These are phyloP conservation scores for Tachina grossa DNA, from an alignment of 2,888 invertebrate genomes.

Conservation along the genomic window DNA sequence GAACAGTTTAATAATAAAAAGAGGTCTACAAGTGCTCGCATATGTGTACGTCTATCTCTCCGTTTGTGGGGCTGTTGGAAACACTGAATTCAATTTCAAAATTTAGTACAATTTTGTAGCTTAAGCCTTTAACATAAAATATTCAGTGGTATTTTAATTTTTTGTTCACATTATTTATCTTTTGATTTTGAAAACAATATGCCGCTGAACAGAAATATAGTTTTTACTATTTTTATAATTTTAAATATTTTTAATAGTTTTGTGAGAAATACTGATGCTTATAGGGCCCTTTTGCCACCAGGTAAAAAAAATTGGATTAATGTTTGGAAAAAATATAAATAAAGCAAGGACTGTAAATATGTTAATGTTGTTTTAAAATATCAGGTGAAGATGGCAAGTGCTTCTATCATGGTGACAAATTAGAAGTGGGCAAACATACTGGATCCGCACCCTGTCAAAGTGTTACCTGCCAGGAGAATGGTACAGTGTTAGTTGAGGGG, in stretches of 20 bases:
- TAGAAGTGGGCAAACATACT: slow-evolving; percentile 76
- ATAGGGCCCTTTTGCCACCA: slow-evolving; percentile 63
- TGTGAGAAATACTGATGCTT: slow-evolving; percentile 55
- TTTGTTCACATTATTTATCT: neutral
- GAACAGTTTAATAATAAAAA: neutral
- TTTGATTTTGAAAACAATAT: slow-evolving; percentile 13
- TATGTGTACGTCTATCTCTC: too few species aligned
- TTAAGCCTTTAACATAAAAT: slow-evolving; percentile 49
- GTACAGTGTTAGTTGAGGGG: slow-evolving; percentile 80
- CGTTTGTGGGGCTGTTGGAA: neutral
- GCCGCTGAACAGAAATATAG: slow-evolving; percentile 35
- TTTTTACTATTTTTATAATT: slow-evolving; percentile 18
- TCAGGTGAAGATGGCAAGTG: slow-evolving; percentile 76
- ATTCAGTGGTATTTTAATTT: neutral
- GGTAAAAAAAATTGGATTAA: slow-evolving; percentile 33
- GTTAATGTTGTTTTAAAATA: slow-evolving; percentile 9
- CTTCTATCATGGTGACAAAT: slow-evolving; percentile 78
- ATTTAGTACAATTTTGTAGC: slow-evolving; percentile 54
- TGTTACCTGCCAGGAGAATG: slow-evolving; percentile 78
- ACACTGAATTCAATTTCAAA: slow-evolving; percentile 6
- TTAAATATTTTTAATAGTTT: slow-evolving; percentile 43
- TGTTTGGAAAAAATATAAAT: slow-evolving; percentile 5
- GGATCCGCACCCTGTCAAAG: slow-evolving; percentile 80
- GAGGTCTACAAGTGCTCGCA: neutral
- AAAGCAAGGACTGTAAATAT: slow-evolving; percentile 71